Percentiles rank a stretch among this genome's conserved stretches.
These are phyloP conservation scores for Yponomeuta evonymella DNA, from an alignment of 2,888 invertebrate genomes.

Conservation along the genomic window DNA sequence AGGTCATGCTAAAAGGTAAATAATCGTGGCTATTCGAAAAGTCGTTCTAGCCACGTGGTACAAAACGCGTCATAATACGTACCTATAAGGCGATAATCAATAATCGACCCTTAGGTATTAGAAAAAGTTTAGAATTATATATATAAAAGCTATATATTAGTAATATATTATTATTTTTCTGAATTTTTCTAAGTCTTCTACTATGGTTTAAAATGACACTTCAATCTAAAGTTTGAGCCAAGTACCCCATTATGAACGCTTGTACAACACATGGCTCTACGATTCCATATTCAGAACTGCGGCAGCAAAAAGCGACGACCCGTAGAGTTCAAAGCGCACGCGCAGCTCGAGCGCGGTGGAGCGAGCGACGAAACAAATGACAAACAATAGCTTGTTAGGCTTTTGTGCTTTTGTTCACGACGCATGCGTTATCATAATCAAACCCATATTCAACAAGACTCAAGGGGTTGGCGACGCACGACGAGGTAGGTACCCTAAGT, in stretches of 20 bases:
- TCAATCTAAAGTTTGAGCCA: not conserved
- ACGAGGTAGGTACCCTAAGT: not conserved
- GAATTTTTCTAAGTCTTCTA: no score
- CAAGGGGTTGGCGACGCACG: conserved; percentile 31
- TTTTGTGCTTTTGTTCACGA: conserved; percentile 56
- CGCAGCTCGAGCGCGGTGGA: conserved; percentile 7
- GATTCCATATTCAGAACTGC: not conserved
- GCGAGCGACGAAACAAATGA: conserved; percentile 35
- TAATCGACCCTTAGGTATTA: no score
- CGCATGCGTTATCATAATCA: conserved; percentile 32
- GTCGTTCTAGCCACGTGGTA: no score
- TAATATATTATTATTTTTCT: no score
- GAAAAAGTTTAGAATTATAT: no score
- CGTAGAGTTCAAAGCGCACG: not conserved
- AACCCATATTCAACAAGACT: conserved; percentile 22
- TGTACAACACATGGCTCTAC: not conserved
- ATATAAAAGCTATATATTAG: no score
- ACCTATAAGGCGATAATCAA: no score
- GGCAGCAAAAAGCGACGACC: conserved; percentile 3
- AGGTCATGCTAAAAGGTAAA: no score
- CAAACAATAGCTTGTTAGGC: conserved; percentile 68
- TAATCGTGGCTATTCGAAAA: no score
- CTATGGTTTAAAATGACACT: not conserved
- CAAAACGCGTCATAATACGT: no score
- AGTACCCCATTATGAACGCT: not conserved